Evolutionary conservation across 2,113 vertebrate species (phyloP).

Genomic region (Myrmecobius fasciatus): DNA sequence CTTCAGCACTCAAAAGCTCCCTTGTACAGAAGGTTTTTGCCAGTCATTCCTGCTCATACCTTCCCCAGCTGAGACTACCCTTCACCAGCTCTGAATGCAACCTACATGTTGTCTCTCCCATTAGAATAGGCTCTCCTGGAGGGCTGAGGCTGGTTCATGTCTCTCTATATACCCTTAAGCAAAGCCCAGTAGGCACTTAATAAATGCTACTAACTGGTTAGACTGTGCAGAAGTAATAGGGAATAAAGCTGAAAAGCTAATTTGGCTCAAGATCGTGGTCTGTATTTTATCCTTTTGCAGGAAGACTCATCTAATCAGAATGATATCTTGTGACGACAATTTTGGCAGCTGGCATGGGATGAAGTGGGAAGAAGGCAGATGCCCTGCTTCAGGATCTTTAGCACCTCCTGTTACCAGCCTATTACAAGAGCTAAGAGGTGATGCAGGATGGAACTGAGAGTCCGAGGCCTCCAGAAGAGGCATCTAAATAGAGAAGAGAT

Average conservation of each 20-base stretch:
- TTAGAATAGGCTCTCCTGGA: not conserved
- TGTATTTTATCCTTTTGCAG: not conserved
- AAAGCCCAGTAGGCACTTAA: not conserved
- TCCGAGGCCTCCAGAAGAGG: too few relatives aligned
- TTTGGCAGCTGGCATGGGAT: not conserved
- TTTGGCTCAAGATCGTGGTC: not conserved
- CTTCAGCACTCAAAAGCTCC: too few relatives aligned
- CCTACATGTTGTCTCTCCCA: not conserved
- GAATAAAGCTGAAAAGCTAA: too few relatives aligned
- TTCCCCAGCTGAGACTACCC: too few relatives aligned
- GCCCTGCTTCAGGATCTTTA: not conserved
- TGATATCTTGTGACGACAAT: too few relatives aligned
- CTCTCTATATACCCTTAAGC: not conserved
- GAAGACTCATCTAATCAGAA: not conserved
- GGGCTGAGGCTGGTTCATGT: not conserved
- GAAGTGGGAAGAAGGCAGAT: too few relatives aligned
- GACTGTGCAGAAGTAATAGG: not conserved
- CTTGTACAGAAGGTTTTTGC: too few relatives aligned
- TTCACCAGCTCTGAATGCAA: too few relatives aligned
- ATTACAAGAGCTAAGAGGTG: not conserved
- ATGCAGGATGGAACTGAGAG: not conserved
- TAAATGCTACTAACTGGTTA: not conserved
- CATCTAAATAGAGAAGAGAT: too few relatives aligned
- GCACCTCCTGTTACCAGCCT: too few relatives aligned
- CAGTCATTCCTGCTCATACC: too few relatives aligned